Base-by-base conservation (phyloP, 64 coral and sea anemone species). In the Astreopora myriophthalma region DNA sequence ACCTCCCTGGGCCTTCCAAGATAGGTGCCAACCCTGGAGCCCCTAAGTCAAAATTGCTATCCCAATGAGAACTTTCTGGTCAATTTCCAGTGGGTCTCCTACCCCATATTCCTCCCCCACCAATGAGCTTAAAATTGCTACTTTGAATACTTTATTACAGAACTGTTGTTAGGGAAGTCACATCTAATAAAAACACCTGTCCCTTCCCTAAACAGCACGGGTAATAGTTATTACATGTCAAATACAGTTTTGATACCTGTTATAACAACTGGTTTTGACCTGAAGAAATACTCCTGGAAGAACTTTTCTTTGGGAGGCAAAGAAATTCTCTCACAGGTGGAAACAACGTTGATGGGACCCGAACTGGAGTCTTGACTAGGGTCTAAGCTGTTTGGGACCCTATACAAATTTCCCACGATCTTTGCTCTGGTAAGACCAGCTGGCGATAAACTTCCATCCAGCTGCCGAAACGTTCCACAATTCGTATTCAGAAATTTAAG, bases 261-360 rank as follows among this genome's bases (percentile, higher is more conserved):
- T 16, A 95, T 95, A 1, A 95, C 76, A 29, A 95, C 88, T 31
- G 93, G 93, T 48, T 95, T 95, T 77, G 93, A 95, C 79, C 82
- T 64, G 3, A 90, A 86, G n/a, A 86, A 78, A 76, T 95, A 95
- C 24, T 91, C 48, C 2, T 91, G 22, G 12, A 95, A 58, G 34
- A 95, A 95, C 71, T 95, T 73, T 8, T 90, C 80, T 75, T 91
- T 86, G 63, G 63, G 86, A 70, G 93, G 93, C 80, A 95, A 30
- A 14, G 49, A 8, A 71, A 95, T 87, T 58, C 79, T 73, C 8
- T 90, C 79, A 86, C 93, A 95, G 23, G 22, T 37, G 9, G 80
- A 16, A 25, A 67, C 93, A 35, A 95, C 75, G 71, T 89, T 78
- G 2, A 89, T 24, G 11, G 80, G 80, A 30, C 90, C 90, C 34